Base-by-base conservation (phyloP, 2,113 vertebrate genomes). In the Rattus rattus region DNA sequence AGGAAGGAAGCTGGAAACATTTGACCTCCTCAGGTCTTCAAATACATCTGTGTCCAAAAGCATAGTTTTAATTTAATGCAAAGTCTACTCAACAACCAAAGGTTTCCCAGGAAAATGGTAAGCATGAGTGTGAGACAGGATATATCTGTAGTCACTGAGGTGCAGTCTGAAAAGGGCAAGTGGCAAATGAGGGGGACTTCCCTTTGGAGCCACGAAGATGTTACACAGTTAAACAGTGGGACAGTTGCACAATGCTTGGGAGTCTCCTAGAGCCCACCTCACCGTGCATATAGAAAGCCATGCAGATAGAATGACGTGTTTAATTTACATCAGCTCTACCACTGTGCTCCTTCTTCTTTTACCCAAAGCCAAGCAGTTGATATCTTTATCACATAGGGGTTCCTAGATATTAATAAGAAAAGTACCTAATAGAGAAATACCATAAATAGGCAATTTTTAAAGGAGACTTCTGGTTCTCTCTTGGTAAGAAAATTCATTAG, bases 1-100 rank as follows among this genome's bases (percentile, higher is more conserved):
- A 93, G 47, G 73, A 89, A 96, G 54, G 95, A 92, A 61, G 39
- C 61, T 69, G n/a, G 85, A 89, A 61, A 84, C 59, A 90, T 70
- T 70, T 95, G 59, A 81, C 61, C 28, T 84, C 22, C 0, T 73
- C 77, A 93, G 70, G 26, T 84, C 52, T 95, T 96, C 84, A 95
- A 39, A 26, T 79, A 33, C 28, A 79, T 47, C 84, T 61, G 69
- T 39, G 5, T 94, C 9, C 10, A 75, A 85, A 91, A 96, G 43
- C 7, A 24, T 30, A 67, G 30, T 36, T 73, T 67, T 96, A 75
- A 65, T 88, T 84, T 72, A 93, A 88, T 92, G 22, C 59, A 94
- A 87, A 86, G 8, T 92, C 30, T 67, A 72, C 65, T 94, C 56
- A 59, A 49, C n/a, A 69, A 92, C 54, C 92, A 52, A 90, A 92